Evolutionary conservation across 2,797 vertebrate genomes (phyloP).

Genomic region (Chaenodraco wilsoni): DNA sequence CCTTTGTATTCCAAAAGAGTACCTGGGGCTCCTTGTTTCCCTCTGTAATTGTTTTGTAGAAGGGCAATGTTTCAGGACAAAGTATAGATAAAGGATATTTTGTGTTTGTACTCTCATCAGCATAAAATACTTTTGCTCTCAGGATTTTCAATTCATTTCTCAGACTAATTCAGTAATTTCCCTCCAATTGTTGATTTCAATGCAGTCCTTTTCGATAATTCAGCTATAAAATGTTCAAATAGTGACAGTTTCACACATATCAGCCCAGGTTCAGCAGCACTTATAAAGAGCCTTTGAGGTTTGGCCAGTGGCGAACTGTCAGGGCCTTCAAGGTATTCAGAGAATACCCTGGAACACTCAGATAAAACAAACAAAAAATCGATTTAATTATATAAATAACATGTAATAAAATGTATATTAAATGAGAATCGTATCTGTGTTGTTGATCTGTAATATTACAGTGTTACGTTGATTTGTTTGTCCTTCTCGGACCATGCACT

Average conservation of each 20-base stretch:
- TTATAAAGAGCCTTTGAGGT: conserved; percentile 32
- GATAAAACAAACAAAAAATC: no score
- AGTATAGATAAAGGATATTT: conserved; percentile 53
- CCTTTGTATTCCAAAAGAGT: conserved; percentile 70
- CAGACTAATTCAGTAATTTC: conserved; percentile 25
- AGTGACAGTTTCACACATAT: neutral
- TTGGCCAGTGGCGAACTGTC: neutral
- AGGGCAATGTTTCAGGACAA: conserved; percentile 54
- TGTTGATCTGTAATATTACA: no score
- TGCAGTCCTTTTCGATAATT: neutral
- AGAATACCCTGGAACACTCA: no score
- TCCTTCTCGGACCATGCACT: no score
- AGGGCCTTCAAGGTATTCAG: no score
- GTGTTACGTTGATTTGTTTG: no score
- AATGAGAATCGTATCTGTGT: no score
- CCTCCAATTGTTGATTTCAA: neutral
- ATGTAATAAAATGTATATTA: no score
- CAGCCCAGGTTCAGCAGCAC: neutral
- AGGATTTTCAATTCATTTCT: conserved; percentile 35
- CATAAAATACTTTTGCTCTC: conserved; percentile 25
- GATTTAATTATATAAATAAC: no score
- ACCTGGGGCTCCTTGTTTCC: conserved; percentile 44
- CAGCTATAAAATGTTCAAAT: neutral
- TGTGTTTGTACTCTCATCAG: conserved; percentile 44
- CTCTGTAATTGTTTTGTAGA: conserved; percentile 63